Evolutionary conservation across 1,140 invertebrate species (phyloP), one percentile per base, ranked within the genome.

Genomic region (Euwallacea similis): DNA sequence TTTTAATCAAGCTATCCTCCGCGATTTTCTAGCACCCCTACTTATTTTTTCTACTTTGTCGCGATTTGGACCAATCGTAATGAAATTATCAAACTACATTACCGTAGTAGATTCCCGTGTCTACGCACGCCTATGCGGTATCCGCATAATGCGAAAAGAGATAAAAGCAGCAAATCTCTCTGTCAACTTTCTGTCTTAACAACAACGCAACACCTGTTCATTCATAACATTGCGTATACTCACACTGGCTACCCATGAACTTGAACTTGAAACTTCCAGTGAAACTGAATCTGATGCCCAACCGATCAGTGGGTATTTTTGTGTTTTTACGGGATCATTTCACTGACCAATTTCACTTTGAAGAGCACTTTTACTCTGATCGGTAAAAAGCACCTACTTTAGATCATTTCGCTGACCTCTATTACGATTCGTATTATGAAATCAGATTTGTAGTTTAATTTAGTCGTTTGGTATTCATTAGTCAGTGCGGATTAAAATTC

Each of bases 221-320:
- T 80, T 80, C 79, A 80, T 79, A 79, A 78, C 60, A 76, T 73
- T 77, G 75, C 75, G 64, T 74, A 75, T 68, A 42, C 71, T 67
- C 64, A 76, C 63, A 77, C 76, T 78, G 75, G 79, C 78, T 77
- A 73, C 68, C 79, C 79, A 77, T 81, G 80, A 80, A 80, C 80
- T 81, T 81, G 80, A 81, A 81, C 80, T 80, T 79, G 79, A 75
- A 75, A 76, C 66, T 78, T 79, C 78, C 78, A 79, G 77, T 76
- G 76, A 79, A 79, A 79, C 69, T 79, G 76, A 80, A 78, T 78
- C 76, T 78, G 74, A 62, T 73, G 63, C 13, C 62, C 53, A 62
- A 56, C 58, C 64, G 66, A 72, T 72, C 44, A 60, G 61, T 62
- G 11, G 15, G 15, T 66, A 46, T 60, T 72, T 72, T 72, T 71